Conservation (phyloP, 2,797 vertebrate genomes). For the Sphenodon punctatus region DNA sequence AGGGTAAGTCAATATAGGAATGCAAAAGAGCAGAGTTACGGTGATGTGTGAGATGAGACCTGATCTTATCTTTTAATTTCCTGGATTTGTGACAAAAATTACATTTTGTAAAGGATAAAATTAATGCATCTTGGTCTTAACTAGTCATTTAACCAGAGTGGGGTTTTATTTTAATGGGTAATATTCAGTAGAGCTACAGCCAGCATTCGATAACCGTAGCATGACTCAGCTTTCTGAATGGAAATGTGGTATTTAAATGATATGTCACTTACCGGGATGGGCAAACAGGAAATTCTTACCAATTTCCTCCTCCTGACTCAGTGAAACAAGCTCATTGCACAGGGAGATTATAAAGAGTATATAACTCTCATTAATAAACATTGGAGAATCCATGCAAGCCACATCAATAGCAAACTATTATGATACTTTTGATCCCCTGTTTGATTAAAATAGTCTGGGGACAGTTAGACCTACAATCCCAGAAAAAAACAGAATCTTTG, state of each 20-base stretch:
- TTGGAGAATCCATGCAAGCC: slow-evolving; percentile 32
- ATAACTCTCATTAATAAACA: slow-evolving; percentile 30
- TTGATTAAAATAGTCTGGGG: slow-evolving; percentile 50
- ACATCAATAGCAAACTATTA: slow-evolving; percentile 57
- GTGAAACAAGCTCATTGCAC: neutral
- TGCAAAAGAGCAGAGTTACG: no score
- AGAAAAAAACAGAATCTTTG: slow-evolving; percentile 29
- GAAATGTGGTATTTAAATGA: slow-evolving; percentile 23
- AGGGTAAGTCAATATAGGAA: no score
- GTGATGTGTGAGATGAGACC: no score
- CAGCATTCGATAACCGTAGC: neutral
- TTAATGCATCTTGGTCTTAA: no score
- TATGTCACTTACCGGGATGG: neutral
- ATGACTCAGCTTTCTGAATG: neutral
- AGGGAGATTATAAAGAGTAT: slow-evolving; percentile 14
- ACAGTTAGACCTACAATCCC: slow-evolving; percentile 57
- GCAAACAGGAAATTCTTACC: neutral
- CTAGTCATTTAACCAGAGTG: no score
- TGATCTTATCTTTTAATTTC: no score
- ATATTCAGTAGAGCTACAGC: neutral
- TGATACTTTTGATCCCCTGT: slow-evolving; percentile 36
- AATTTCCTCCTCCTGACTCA: neutral
- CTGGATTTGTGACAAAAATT: no score
- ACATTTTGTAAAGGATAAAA: no score
- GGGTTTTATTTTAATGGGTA: no score